A percentile compares a stretch with the other conserved stretches of the same genome.
These are phyloP conservation scores for Batillaria attramentaria DNA, from an alignment of 1,140 invertebrate species.

Conservation along the genomic window DNA sequence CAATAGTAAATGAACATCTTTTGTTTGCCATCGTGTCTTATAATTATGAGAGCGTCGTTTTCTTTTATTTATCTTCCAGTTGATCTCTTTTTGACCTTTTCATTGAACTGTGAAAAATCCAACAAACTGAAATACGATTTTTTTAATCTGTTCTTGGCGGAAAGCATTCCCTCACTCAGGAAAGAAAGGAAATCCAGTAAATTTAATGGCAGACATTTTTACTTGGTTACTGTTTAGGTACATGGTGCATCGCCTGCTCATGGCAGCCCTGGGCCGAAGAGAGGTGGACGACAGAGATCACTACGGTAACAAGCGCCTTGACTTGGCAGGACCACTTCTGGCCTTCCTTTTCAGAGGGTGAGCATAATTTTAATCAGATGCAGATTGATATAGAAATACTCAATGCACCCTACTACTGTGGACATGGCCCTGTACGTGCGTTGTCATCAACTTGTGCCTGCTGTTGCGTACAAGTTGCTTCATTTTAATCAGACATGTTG, in stretches of 20 bases:
- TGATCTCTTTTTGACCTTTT: neutral
- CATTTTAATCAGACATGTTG: no score
- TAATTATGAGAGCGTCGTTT: neutral
- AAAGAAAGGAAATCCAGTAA: neutral
- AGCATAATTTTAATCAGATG: no score
- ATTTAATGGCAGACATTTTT: no score
- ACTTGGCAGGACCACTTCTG: conserved; percentile 95
- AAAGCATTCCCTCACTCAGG: no score
- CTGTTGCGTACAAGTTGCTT: neutral
- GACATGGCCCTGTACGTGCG: no score
- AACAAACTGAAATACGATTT: no score
- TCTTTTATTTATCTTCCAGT: neutral
- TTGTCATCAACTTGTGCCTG: neutral
- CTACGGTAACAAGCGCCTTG: conserved; percentile 98
- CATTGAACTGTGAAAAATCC: no score
- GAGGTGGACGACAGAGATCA: conserved; percentile 99
- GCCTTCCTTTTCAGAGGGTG: conserved; percentile 94
- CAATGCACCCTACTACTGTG: no score
- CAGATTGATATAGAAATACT: no score
- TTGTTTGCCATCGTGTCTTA: no score
- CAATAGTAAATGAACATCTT: no score
- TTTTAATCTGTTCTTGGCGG: no score
- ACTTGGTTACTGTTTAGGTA: conserved; percentile 79
- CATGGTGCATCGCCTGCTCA: conserved; percentile 96
- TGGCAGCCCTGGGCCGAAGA: conserved; percentile 93